phyloP scores from a whole-genome alignment of 2,888 invertebrate genomes.

The Gymnoscelis rufifasciata region DNA sequence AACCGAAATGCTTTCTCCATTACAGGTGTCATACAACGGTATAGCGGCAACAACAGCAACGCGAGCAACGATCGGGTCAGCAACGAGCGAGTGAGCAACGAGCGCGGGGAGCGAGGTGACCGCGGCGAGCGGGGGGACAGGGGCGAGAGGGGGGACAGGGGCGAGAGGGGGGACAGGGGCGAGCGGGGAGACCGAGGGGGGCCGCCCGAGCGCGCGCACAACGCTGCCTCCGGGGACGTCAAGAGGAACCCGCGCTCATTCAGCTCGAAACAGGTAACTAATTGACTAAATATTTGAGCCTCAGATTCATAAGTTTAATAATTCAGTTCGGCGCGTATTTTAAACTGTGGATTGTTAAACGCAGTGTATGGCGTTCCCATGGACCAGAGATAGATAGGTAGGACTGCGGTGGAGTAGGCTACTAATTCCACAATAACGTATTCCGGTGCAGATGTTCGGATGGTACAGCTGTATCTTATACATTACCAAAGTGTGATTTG shows the following conservation, averaged over 20 bases:
- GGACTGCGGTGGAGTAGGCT: too few relatives aligned
- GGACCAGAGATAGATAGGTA: too few relatives aligned
- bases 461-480: too few relatives aligned
- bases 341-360: too few relatives aligned
- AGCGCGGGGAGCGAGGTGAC: constrained; percentile 2
- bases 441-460: too few relatives aligned
- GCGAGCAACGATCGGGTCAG: constrained; percentile 6
- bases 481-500: too few relatives aligned
- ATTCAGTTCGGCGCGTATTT: too few relatives aligned
- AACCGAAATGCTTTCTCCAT: neutral
- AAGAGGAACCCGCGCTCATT: constrained; percentile 35
- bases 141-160: neutral
- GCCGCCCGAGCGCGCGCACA: neutral
- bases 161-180: neutral
- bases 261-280: constrained; percentile 36
- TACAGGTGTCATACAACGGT: constrained; percentile 62
- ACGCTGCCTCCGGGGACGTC: constrained; percentile 20
- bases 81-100: neutral
- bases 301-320: too few relatives aligned
- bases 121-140: neutral
- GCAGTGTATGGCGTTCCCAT: too few relatives aligned
- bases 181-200: neutral
- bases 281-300: too few relatives aligned
- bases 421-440: too few relatives aligned
- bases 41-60: constrained; percentile 31